Base-by-base conservation (phyloP, 2,797 vertebrate species). In the Erethizon dorsatum region DNA sequence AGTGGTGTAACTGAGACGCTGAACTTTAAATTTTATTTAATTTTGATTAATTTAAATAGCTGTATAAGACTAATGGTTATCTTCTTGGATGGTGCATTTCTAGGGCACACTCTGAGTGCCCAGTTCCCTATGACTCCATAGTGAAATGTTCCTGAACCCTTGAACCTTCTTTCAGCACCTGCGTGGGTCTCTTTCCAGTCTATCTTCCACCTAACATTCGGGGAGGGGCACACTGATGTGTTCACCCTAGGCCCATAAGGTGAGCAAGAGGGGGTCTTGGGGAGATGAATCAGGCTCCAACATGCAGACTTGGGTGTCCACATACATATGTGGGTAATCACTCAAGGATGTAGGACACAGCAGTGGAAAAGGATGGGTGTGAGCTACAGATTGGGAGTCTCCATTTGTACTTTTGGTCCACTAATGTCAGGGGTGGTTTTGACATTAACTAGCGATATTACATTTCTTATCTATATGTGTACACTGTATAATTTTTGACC, bases 1-100 rank as follows among this genome's bases (percentile, higher is more conserved):
- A 59, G 15, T 37, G 54, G 28, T 22, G 4, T 47, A 88, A 86
- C 45, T 63, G 14, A 82, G 89, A n/a, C 41, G 50, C 31, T 86
- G 83, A 22, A 86, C 80, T 94, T 92, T 26, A 41, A 69, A 22
- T 84, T 88, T 88, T 73, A 75, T 24, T 94, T 77, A 50, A 61
- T 56, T 69, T 91, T 47, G 41, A 57, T 84, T 92, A 12, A 88
- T 50, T 92, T 77, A 90, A 65, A 50, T 33, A 90, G 18, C 77
- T 50, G 28, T 6, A 17, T 5, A 45, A 73, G n/a, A 33, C 28
- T 65, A 65, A 28, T 2, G 45, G 37, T 59, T 73, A 18, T 28
- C 10, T 71, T 92, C 45, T 56, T 83, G 52, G 41, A 65, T 37
- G 71, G 1, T 22, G 22, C 20, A 57, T 37, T 41, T 90, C 50